Base-by-base conservation (phyloP, 2,113 vertebrate species). In the Anguilla rostrata region DNA sequence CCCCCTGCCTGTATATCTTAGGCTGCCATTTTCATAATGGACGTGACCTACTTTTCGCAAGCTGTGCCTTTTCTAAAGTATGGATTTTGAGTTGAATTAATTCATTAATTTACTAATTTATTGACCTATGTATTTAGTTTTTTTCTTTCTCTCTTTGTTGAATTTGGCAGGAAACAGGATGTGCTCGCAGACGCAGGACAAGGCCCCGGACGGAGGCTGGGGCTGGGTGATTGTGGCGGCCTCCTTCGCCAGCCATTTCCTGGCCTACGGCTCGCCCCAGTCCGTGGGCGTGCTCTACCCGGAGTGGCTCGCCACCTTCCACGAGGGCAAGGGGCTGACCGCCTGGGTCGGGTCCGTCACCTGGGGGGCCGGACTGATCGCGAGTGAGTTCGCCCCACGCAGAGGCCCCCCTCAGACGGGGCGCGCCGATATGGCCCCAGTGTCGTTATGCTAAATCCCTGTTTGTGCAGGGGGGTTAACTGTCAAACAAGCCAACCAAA, bases 321-420 rank as follows among this genome's bases (percentile, higher is more conserved):
- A 95, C 87, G 96, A 97, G 93, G 95, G 97, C 7, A 98, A 98
- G 89, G 96, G 97, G 46, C 96, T 95, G 91, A 98, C 97, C 29
- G 97, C 97, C 5, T 98, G 96, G 97, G 95, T 98, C 18, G 97
- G 97, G 78, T 98, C 97, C 0, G 94, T 98, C 0, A 97, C 96
- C 40, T 96, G 94, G 88, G 97, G 97, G 88, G 94, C 97, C 0
- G 97, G 97, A 85, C 94, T 98, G 90, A 96, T 97, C 91, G 96
- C 96, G 94, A 97, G 97, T 98, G 95, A 96, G 96, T 94, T 34
- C 88, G 8, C 20, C 60, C 15, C 34, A 43, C 11, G 26, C 14
- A 9, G 82, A 22, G 43, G 39, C 3, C 53, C 39, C 39, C 29
- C 39, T 40, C 49, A 39, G 75, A 49, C 9, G 0, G 40, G 14